Percentiles rank a stretch among this genome's conserved stretches.
phyloP scores from a whole-genome alignment of 2,113 vertebrate genomes.

The Blennius ocellaris region DNA sequence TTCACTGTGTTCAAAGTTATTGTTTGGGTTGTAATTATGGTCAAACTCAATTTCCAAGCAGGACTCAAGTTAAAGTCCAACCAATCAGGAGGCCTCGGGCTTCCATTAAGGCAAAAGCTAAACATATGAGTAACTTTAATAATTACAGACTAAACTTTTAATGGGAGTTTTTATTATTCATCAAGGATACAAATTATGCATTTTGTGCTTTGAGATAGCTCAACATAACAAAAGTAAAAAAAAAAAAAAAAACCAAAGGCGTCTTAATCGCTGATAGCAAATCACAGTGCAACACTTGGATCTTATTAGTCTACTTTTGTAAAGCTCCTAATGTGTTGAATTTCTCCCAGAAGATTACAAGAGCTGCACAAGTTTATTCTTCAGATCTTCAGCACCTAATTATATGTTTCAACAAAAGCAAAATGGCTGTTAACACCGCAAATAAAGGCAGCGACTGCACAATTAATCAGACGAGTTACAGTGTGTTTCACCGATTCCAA shows the following conservation, averaged over 20 bases:
- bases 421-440: no score
- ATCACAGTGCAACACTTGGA: not conserved
- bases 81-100: not conserved
- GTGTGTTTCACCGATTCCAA: no score
- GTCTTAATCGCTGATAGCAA: not conserved
- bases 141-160: no score
- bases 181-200: not conserved
- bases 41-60: slow-evolving; percentile 15
- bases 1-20: not conserved
- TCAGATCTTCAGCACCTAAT: no score
- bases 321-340: not conserved
- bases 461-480: no score
- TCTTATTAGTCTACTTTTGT: not conserved
- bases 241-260: not conserved
- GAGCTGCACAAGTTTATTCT: no score
- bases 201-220: not conserved
- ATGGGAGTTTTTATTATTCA: no score
- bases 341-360: not conserved
- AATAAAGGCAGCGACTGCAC: no score
- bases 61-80: not conserved
- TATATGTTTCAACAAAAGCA: no score
- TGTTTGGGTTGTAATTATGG: slow-evolving; percentile 1
- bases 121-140: no score
- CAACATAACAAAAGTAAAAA: not conserved
- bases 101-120: no score